These are phyloP conservation scores for Tamias sibiricus DNA, from an alignment of 2,113 vertebrate species.

Conservation along the genomic window DNA sequence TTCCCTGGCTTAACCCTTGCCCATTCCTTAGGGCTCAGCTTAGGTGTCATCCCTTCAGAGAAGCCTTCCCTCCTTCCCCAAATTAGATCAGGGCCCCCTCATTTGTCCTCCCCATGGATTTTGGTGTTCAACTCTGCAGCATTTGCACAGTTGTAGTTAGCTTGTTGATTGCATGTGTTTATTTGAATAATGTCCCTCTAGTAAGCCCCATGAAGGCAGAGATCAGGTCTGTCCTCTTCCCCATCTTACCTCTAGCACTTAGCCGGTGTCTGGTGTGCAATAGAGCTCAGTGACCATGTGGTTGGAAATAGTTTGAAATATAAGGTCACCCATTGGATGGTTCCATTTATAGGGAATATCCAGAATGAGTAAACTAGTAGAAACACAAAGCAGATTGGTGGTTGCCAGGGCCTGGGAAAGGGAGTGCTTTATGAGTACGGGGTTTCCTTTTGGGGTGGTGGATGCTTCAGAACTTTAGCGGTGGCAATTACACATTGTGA, in stretches of 20 bases:
- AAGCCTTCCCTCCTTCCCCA: not conserved
- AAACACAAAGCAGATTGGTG: not conserved
- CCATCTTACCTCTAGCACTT: not conserved
- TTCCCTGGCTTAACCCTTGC: not conserved
- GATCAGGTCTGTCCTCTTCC: not conserved
- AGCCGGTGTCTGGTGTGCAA: not conserved
- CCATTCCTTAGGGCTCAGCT: not conserved
- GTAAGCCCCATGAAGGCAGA: not conserved
- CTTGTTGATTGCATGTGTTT: not conserved
- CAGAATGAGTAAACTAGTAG: too few relatives aligned
- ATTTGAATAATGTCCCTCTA: not conserved
- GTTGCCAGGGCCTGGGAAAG: not conserved
- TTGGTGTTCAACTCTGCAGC: not conserved
- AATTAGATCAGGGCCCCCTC: not conserved
- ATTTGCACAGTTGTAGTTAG: not conserved
- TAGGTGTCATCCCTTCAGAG: not conserved
- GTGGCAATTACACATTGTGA: not conserved
- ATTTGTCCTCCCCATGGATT: not conserved
- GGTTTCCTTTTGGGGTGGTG: not conserved
- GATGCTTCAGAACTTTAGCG: not conserved
- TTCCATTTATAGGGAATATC: too few relatives aligned
- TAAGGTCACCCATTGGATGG: not conserved
- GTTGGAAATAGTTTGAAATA: too few relatives aligned
- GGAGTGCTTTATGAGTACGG: not conserved
- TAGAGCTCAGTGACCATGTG: not conserved